Evolutionary conservation across 2,113 vertebrate species (phyloP).

Genomic region (Nothocercus julius): DNA sequence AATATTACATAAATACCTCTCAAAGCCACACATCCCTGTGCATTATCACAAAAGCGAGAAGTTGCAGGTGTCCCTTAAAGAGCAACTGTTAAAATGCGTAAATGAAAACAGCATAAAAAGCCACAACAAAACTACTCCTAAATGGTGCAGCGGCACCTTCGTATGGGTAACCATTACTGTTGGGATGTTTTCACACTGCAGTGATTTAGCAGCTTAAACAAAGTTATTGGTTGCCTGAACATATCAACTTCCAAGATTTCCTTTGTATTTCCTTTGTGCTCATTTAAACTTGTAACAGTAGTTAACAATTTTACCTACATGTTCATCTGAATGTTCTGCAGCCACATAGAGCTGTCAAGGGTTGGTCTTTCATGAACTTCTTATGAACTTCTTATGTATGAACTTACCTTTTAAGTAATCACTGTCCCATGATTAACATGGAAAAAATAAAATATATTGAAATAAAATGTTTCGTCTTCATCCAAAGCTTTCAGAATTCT

Average conservation of each 20-base stretch:
- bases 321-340: background rate
- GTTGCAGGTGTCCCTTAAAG: slow-evolving; percentile 56
- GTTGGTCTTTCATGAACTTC: background rate
- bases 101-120: slow-evolving; percentile 36
- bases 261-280: background rate
- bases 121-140: background rate
- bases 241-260: background rate
- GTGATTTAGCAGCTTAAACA: background rate
- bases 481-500: background rate
- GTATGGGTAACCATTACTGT: fast-evolving
- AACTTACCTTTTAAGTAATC: background rate
- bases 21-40: slow-evolving; percentile 2
- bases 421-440: background rate
- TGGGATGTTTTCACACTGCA: background rate
- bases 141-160: background rate
- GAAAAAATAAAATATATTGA: background rate
- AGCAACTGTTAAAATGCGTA: slow-evolving; percentile 23
- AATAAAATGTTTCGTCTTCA: background rate
- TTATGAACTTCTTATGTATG: background rate
- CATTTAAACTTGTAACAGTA: background rate
- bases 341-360: background rate
- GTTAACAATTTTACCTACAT: background rate
- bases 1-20: slow-evolving; percentile 77
- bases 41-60: slow-evolving; percentile 57
- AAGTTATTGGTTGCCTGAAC: background rate